Evolutionary conservation across 2,113 vertebrate genomes (phyloP), one percentile per base, ranked within the genome.

Genomic region (Alethe diademata): DNA sequence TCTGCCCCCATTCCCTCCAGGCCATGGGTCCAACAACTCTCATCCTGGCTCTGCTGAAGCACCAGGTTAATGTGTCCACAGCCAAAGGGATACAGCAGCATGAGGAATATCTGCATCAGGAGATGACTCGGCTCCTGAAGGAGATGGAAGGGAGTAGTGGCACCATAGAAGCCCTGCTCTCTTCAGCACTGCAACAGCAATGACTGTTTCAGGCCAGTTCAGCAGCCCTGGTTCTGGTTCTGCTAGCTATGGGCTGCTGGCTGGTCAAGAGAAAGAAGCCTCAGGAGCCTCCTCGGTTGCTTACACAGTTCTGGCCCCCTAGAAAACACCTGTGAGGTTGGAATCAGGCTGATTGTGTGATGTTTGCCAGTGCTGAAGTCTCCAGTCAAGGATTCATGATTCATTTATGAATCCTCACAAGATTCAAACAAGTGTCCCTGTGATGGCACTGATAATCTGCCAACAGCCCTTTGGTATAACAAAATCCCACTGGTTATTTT

Each of bases 391-490:
- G 0, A n/a, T 25, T 69, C 29, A 8, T 16, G 16, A 56, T 22
- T 66, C 19, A 29, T 47, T 36, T 48, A 20, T 11, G 33, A 38
- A 28, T 40, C 31, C 29, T 58, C 54, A 58, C 14, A 15, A 57
- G 36, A 11, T 1, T n/a, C 15, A 50, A 65, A 13, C 3, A n/a
- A 40, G 53, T 31, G 29, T 25, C 14, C 24, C 0, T 2, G 4
- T 6, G 19, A 17, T 35, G 23, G 29, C 36, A 19, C 31, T 5
- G 25, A 47, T 4, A 36, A 31, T 8, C 31, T 25, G 18, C 33
- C n/a, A 66, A 23, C 13, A 43, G 48, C 38, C 53, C 28, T 50
- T 38, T 6, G n/a, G 22, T 48, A 6, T 6, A 33, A 51, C 4
- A 28, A 2, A 58, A 22, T 5, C 50, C 36, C 6, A 9, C 3